Evolutionary conservation across 1,140 invertebrate species (phyloP).

Genomic region (Leptopilina boulardi): DNA sequence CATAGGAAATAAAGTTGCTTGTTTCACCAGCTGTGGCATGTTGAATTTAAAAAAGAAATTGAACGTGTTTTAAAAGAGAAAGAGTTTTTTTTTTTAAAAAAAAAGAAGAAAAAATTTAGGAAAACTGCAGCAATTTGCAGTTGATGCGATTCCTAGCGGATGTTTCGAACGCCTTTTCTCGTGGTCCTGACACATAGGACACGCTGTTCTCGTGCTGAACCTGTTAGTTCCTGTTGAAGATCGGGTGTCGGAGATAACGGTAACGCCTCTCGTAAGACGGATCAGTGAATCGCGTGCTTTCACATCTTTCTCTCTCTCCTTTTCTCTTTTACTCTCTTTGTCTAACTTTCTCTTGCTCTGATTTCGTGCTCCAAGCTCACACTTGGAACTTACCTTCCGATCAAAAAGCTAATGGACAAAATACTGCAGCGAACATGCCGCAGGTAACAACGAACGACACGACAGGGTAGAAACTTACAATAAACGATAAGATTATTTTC

Average conservation of each 20-base stretch:
- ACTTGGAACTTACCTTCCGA: constrained; percentile 34
- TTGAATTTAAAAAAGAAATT: no score
- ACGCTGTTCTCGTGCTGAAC: constrained; percentile 64
- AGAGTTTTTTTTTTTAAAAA: no score
- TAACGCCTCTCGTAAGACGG: constrained; percentile 71
- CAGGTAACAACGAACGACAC: constrained; percentile 31
- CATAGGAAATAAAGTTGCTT: no score
- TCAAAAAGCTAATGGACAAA: not conserved
- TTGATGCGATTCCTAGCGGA: constrained; percentile 33
- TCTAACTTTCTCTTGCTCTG: no score
- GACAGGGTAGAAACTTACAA: constrained; percentile 26
- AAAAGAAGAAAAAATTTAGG: not conserved
- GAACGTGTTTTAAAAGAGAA: no score
- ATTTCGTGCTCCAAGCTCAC: not conserved
- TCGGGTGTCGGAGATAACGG: constrained; percentile 62
- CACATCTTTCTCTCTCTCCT: not conserved
- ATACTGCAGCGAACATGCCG: not conserved
- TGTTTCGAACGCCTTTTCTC: constrained; percentile 58
- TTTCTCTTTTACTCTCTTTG: no score
- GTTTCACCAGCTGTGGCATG: no score
- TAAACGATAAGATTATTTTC: not conserved
- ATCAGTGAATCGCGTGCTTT: constrained; percentile 70
- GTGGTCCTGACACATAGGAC: constrained; percentile 50
- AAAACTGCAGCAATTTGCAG: not conserved
- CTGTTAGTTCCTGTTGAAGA: constrained; percentile 62